Evolutionary conservation across 1,140 invertebrate species (phyloP), one percentile per base, ranked within the genome.

Genomic region (Caenorhabditis brenneri): DNA sequence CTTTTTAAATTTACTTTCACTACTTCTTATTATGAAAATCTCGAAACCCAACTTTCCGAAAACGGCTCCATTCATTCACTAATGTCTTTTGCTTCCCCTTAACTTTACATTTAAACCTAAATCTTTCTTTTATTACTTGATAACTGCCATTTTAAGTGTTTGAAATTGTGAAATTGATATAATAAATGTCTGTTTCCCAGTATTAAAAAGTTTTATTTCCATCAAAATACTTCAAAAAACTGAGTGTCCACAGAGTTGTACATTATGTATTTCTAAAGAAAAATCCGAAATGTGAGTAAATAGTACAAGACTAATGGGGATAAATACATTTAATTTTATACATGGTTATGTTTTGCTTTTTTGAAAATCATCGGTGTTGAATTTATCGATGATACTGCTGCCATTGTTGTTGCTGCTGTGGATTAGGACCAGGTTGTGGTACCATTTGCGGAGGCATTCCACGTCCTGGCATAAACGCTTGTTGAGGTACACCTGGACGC

Each of bases 71-170:
- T 15, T n/a, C 5, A 33, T 46, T 74, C 65, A 74, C 36, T 74
- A 65, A 36, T 65, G 27, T 58, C n/a, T n/a, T n/a, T n/a, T n/a
- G n/a, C n/a, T n/a, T 42, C 46, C 6, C 65, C 16, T 24, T 74
- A 42, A 19, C 24, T 22, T 46, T 10, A 24, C 12, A 36, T 15
- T 42, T 74, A 9, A 27, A 39, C 42, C 65, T n/a, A 0, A 39
- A 74, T 24, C 46, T 74, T n/a, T n/a, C 22, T 19, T 24, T 42
- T 46, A 27, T 12, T 10, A 27, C n/a, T 51, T 65, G 15, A 36
- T 74, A 74, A 42, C 65, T 74, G 65, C 65, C 65, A 74, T 65
- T 65, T 65, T 33, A 58, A n/a, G n/a, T 36, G 9, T 65, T 65
- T 65, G 15, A 65, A 33, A 65, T 65, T 65, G 31, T 19, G 12